Evolutionary conservation across 2,113 vertebrate genomes (phyloP).

Genomic region (Bufo gargarizans): DNA sequence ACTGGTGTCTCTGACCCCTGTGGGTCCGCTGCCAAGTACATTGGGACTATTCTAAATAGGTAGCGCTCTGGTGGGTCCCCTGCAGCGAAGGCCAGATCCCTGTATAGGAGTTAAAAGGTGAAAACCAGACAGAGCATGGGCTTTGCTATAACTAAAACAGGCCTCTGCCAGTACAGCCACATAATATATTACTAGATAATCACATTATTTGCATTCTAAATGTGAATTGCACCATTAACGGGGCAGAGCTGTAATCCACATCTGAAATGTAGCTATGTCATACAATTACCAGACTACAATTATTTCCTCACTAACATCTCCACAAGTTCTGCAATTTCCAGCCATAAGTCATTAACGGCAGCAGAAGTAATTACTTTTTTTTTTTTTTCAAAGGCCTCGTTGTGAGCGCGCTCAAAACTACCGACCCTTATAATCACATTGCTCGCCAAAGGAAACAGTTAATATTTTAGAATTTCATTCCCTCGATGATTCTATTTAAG

Average conservation of each 20-base stretch:
- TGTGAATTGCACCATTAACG: background rate
- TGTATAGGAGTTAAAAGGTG: no score
- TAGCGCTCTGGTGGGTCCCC: no score
- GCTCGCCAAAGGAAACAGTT: conserved; percentile 61
- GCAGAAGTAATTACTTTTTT: conserved; percentile 46
- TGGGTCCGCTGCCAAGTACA: no score
- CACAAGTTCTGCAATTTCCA: background rate
- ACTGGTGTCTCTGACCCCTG: no score
- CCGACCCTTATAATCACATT: conserved; percentile 66
- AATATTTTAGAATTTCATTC: conserved; percentile 67
- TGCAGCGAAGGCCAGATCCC: no score
- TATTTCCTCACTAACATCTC: background rate
- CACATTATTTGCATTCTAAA: background rate
- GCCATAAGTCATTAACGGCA: conserved; percentile 48
- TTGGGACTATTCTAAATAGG: no score
- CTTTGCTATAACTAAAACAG: no score
- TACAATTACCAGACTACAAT: background rate
- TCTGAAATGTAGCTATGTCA: background rate
- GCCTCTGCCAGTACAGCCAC: background rate
- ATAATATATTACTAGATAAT: background rate
- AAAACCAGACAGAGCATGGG: no score
- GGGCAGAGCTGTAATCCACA: background rate
- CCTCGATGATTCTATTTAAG: conserved; percentile 72
- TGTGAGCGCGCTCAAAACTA: conserved; percentile 50
- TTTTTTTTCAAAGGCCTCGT: conserved; percentile 25